Conservation (phyloP, 64 coral and sea anemone species). For the Montipora cactus region DNA sequence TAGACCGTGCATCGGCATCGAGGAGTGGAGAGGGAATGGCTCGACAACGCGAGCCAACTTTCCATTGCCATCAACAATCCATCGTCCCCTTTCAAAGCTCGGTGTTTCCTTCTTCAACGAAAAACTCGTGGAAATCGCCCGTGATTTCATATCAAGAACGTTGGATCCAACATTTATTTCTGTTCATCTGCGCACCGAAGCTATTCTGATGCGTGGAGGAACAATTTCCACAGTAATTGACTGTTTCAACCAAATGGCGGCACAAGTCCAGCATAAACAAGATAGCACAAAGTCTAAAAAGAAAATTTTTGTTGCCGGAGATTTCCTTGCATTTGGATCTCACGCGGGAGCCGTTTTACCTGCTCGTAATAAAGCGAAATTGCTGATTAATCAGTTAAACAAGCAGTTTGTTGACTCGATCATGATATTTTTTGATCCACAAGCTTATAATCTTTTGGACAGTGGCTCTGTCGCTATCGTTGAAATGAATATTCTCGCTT, state of each 20-base stretch:
- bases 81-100: slow-evolving; percentile 30
- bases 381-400: background rate
- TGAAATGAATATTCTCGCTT: slow-evolving; percentile 93
- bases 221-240: background rate
- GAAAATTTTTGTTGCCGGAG: background rate
- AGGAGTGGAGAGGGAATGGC: slow-evolving; percentile 81
- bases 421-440: slow-evolving; percentile 65
- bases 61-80: slow-evolving; percentile 54
- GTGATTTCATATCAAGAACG: slow-evolving; percentile 55
- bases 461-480: slow-evolving; percentile 87
- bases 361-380: background rate
- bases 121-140: slow-evolving; percentile 71
- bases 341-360: background rate
- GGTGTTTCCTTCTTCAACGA: slow-evolving; percentile 66
- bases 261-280: background rate
- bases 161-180: slow-evolving; percentile 73
- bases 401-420: slow-evolving; percentile 27
- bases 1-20: slow-evolving; percentile 79
- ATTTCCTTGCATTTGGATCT: background rate
- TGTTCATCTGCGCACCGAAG: slow-evolving; percentile 77
- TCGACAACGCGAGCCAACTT: slow-evolving; percentile 52
- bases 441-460: slow-evolving; percentile 65
- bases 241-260: background rate
- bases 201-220: background rate
- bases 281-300: background rate